Base-by-base conservation (phyloP, 2,888 invertebrate species). In the Drosophila kambysellisi region DNA sequence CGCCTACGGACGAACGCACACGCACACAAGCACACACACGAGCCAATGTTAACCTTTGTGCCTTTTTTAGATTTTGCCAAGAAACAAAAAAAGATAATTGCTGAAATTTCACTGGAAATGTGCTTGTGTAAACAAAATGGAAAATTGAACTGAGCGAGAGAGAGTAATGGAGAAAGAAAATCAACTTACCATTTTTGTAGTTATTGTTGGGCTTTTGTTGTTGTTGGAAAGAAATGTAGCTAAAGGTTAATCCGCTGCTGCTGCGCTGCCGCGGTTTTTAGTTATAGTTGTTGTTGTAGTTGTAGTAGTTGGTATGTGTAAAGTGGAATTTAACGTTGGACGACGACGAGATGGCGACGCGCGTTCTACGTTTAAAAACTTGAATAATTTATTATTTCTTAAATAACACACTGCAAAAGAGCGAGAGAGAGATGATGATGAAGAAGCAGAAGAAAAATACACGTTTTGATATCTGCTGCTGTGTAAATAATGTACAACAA, bases 171-270 rank as follows among this genome's bases (percentile, higher is more conserved):
- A 32, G n/a, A 25, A 29, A 9, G 54, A 6, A 7, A 8, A 70
- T 74, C 52, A 69, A 88, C 89, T 87, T 87, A 87, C 87, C 87
- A 87, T 87, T 87, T 87, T 89, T 67, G 67, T 71, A 69, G 64
- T 76, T 81, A 74, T 76, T 77, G 61, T 80, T 81, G 73, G 81
- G 74, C 70, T 82, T 81, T 81, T 64, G 59, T 39, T 76, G 72
- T 74, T 59, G 69, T 77, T 83, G 81, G 81, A 83, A 88, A 76
- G 74, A 83, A 80, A 72, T 79, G 79, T 87, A 82, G 84, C 82
- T 87, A 85, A 81, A 74, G 81, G 76, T 86, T 89, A 88, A 89
- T 89, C 86, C 89, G 89, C 88, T 89, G 89, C 82, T 70, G 79
- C 58, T 70, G 76, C 73, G 74, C 78, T 61, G 73, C 58, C 56